A percentile compares a stretch with the other conserved stretches of the same genome.
Evolutionary conservation across 2,797 vertebrate genomes (phyloP).

Genomic region (Pelobates cultripes): DNA sequence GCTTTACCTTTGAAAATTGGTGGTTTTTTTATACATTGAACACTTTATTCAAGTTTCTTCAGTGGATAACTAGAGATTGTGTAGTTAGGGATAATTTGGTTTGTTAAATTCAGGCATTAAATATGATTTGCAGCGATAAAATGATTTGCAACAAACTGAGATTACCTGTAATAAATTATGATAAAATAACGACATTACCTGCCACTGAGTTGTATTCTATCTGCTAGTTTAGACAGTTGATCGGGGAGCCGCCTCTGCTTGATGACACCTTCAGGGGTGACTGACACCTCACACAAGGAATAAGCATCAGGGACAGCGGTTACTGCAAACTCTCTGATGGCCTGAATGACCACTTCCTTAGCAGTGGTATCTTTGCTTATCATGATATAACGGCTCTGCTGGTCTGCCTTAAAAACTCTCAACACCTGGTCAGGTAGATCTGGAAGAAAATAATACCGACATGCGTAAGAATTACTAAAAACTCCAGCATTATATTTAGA

Average conservation of each 20-base stretch:
- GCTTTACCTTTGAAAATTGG: too few relatives aligned
- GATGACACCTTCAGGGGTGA: conserved; percentile 97
- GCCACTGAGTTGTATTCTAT: conserved; percentile 95
- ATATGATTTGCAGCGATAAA: too few relatives aligned
- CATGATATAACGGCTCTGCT: conserved; percentile 98
- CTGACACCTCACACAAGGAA: conserved; percentile 94
- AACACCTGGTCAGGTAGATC: conserved; percentile 96
- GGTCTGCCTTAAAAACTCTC: conserved; percentile 96
- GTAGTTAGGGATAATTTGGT: too few relatives aligned
- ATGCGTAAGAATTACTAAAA: neutral
- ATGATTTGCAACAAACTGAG: too few relatives aligned
- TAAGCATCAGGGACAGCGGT: conserved; percentile 90
- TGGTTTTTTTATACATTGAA: too few relatives aligned
- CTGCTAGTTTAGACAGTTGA: conserved; percentile 96
- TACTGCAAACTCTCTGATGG: conserved; percentile 94
- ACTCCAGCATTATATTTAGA: too few relatives aligned
- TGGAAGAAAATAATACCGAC: conserved; percentile 59
- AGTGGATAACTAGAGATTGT: too few relatives aligned
- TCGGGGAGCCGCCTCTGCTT: conserved; percentile 95
- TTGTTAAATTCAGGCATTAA: too few relatives aligned
- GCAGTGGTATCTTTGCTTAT: conserved; percentile 98
- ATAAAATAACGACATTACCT: conserved; percentile 71
- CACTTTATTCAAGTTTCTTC: too few relatives aligned
- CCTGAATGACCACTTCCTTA: conserved; percentile 94
- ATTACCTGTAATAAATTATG: too few relatives aligned